phyloP scores from a whole-genome alignment of 2,113 vertebrate species.

The Plecturocebus donacophilus region DNA sequence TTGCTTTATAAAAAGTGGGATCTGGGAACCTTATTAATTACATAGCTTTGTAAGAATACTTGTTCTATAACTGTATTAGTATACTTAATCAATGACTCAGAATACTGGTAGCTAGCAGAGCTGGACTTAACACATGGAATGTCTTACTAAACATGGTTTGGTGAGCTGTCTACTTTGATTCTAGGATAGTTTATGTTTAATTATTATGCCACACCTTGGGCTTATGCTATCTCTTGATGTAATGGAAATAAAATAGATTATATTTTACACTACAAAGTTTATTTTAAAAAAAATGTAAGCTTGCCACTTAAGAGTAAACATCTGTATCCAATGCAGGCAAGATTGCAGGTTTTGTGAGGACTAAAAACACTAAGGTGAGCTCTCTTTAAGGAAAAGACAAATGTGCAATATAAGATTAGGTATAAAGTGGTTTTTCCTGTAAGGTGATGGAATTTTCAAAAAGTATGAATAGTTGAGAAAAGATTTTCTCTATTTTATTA shows the following conservation, averaged over 20 bases:
- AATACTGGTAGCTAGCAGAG: neutral
- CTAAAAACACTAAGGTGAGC: neutral
- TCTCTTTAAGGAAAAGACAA: conserved; percentile 25
- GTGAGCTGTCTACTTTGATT: neutral
- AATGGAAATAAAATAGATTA: neutral
- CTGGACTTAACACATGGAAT: neutral
- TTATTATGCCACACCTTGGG: neutral
- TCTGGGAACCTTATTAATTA: neutral
- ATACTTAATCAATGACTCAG: neutral
- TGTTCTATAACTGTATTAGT: neutral
- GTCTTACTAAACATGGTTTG: neutral
- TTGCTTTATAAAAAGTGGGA: neutral
- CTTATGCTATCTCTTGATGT: neutral
- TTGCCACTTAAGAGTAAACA: neutral
- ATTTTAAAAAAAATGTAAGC: neutral
- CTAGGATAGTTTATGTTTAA: neutral
- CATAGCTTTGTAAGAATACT: neutral
- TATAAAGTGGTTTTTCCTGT: neutral
- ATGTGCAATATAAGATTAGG: neutral
- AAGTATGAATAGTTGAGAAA: neutral
- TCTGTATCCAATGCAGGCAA: neutral
- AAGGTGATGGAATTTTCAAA: neutral
- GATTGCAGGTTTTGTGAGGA: neutral
- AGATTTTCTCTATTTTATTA: neutral
- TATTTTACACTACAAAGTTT: neutral